Evolutionary conservation across 2,113 vertebrate genomes (phyloP).

Genomic region (Heteronetta atricapilla): DNA sequence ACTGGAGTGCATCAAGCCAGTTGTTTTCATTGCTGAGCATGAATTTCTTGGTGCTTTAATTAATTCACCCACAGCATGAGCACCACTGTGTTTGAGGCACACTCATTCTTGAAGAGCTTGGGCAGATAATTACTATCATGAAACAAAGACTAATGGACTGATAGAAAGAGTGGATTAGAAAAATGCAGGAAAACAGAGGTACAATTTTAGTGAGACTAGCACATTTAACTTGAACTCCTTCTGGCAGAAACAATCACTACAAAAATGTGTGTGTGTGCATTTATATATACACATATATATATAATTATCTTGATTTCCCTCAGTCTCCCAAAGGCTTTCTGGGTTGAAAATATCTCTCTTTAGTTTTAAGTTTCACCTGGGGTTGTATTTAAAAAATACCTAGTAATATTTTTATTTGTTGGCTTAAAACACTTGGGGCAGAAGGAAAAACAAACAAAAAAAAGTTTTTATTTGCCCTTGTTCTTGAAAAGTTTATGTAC

Average conservation of each 20-base stretch:
- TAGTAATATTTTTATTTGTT: conserved; percentile 35
- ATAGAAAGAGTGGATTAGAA: neutral
- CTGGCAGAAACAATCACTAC: neutral
- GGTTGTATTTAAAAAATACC: conserved; percentile 16
- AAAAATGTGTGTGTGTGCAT: neutral
- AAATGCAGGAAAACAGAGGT: neutral
- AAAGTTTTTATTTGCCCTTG: conserved; percentile 41
- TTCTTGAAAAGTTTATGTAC: conserved; percentile 41
- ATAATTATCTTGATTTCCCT: neutral
- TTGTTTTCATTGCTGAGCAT: conserved; percentile 1
- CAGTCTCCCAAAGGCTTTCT: neutral
- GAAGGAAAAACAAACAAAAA: conserved; percentile 17
- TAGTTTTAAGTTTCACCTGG: conserved; percentile 3
- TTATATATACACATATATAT: neutral
- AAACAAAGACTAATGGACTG: conserved; percentile 32
- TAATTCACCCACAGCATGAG: conserved; percentile 34
- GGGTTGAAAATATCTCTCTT: neutral
- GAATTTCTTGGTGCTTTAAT: conserved; percentile 41
- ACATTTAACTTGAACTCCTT: neutral
- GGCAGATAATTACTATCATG: neutral
- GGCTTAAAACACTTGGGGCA: neutral
- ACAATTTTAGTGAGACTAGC: neutral
- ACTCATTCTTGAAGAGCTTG: neutral
- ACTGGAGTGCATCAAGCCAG: neutral
- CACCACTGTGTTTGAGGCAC: neutral